phyloP scores from a whole-genome alignment of 2,113 vertebrate species.

The Ciconia boyciana region DNA sequence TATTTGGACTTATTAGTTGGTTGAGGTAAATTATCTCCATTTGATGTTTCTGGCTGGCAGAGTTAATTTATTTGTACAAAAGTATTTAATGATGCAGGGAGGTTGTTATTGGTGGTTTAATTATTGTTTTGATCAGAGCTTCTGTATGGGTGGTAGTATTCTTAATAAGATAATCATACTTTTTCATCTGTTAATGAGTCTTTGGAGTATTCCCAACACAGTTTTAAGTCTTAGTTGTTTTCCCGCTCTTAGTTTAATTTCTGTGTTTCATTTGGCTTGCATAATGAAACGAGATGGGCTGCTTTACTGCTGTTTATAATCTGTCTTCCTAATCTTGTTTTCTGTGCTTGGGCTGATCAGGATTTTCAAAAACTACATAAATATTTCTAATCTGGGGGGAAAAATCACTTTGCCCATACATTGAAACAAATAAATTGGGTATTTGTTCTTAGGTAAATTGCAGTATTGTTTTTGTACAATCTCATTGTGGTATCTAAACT shows the following conservation, averaged over 20 bases:
- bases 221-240: conserved; percentile 55
- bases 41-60: conserved; percentile 50
- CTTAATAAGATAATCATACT: conserved; percentile 67
- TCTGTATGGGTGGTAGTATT: conserved; percentile 55
- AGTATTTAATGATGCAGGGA: conserved; percentile 55
- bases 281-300: neutral
- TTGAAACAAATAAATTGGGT: neutral
- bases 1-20: neutral
- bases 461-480: neutral
- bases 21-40: conserved; percentile 47
- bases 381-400: neutral
- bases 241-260: conserved; percentile 38
- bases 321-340: neutral
- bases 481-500: neutral
- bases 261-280: conserved; percentile 39
- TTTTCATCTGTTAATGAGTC: conserved; percentile 66
- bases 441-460: neutral
- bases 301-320: neutral
- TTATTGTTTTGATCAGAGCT: conserved; percentile 65
- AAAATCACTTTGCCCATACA: neutral
- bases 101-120: conserved; percentile 61
- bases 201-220: conserved; percentile 57
- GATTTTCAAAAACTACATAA: neutral
- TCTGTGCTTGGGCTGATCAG: neutral
- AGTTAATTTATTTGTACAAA: conserved; percentile 58